Base-by-base conservation (phyloP, 2,888 invertebrate genomes). In the Caenorhabditis sinica region DNA sequence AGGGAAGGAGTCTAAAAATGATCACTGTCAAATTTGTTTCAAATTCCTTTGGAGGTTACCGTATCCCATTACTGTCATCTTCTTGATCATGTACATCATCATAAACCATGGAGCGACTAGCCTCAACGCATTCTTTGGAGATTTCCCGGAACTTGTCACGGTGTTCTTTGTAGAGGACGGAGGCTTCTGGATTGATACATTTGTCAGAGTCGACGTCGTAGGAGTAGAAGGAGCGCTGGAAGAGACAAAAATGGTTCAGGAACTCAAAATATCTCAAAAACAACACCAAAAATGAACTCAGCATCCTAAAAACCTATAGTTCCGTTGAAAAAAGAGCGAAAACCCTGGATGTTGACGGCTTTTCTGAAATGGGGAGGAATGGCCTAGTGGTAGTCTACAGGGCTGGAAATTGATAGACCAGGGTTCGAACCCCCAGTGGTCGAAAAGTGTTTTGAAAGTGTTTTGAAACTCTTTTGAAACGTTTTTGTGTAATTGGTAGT, bases 201-300 rank as follows among this genome's bases (percentile, higher is more conserved):
- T 49, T 40, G n/a, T 87, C 88, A 11, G 51, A 61, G 11, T 86
- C 86, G 11, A 83, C 73, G 23, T 90, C 87, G 25, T 83, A 80
- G 3, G 89, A 87, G 66, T 86, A 89, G 83, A 90, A 90, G 9
- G 89, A 82, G 43, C 88, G 71, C 89, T 89, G 83, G 65, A 82
- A 85, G 5, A 28, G 2, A 4, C 6, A 17, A 30, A 3, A 30
- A 3, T 15, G 3, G 8, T 63, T 23, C 53, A 53, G 53, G 6
- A 25, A 2, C 3, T 25, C 9, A 23, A 0, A 56, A 23, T 11
- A 13, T 25, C 23, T 23, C 8, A 9, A 49, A 49, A 5, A 11
- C n/a, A n/a, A n/a, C n/a, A n/a, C n/a, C n/a, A n/a, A n/a, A n/a
- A n/a, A n/a, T n/a, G n/a, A n/a, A n/a, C n/a, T n/a, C n/a, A n/a